Conservation (phyloP, 2,888 invertebrate species). For the Amphipyra berbera region DNA sequence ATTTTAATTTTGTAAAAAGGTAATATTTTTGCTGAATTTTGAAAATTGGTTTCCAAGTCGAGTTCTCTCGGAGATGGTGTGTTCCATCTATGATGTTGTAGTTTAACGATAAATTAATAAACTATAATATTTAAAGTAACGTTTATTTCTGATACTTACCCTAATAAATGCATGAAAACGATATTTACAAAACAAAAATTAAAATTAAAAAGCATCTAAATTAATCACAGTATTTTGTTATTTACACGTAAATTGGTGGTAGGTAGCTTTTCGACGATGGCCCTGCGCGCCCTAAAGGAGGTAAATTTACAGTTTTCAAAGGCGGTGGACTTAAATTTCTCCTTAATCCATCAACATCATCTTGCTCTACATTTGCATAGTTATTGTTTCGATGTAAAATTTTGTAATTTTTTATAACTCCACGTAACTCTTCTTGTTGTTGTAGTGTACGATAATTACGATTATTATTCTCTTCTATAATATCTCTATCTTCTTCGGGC, state of each 20-base stretch:
- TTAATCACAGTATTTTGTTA: conserved; percentile 74
- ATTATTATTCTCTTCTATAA: conserved; percentile 52
- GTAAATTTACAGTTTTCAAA: conserved; percentile 74
- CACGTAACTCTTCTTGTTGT: conserved; percentile 76
- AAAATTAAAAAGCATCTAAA: conserved; percentile 47
- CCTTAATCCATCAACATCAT: conserved; percentile 63
- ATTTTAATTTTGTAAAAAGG: background rate
- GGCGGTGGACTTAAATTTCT: conserved; percentile 73
- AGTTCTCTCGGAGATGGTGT: too few species aligned
- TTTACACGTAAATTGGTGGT: conserved; percentile 80
- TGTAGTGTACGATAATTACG: conserved; percentile 67
- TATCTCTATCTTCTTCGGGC: conserved; percentile 60
- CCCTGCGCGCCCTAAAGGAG: conserved; percentile 84
- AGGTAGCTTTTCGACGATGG: conserved; percentile 83
- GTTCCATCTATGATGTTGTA: too few species aligned
- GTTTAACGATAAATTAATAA: too few species aligned
- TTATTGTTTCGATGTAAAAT: conserved; percentile 80
- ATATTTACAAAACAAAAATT: conserved; percentile 75
- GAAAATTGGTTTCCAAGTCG: too few species aligned
- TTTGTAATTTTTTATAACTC: conserved; percentile 85
- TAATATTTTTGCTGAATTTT: too few species aligned
- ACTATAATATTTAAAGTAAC: conserved; percentile 4
- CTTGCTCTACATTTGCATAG: conserved; percentile 65
- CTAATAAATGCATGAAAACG: conserved; percentile 81
- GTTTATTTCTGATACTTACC: conserved; percentile 45